A percentile compares a stretch with the other conserved stretches of the same genome.
These are phyloP conservation scores for Philopotamus ludificatus DNA, from an alignment of 1,140 invertebrate species.

Conservation along the genomic window DNA sequence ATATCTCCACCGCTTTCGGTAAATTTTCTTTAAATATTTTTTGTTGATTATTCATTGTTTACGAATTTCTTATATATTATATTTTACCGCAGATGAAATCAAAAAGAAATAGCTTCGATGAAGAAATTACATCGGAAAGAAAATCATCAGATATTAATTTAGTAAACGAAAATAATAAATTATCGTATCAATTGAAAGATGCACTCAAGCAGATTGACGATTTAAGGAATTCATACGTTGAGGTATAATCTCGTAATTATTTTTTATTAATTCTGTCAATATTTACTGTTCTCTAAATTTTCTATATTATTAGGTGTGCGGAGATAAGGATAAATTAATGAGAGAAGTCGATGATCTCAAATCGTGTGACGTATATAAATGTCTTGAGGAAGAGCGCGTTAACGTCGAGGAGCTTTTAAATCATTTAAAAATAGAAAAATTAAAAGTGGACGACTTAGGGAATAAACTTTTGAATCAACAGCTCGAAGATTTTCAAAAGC, in stretches of 20 bases:
- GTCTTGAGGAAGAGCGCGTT: slow-evolving; percentile 27
- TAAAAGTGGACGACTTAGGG: slow-evolving; percentile 47
- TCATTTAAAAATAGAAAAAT: slow-evolving; percentile 49
- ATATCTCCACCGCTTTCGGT: too few species aligned
- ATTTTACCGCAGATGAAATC: neutral
- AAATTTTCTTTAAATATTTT: too few species aligned
- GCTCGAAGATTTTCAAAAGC: slow-evolving; percentile 30
- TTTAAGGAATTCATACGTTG: slow-evolving; percentile 50
- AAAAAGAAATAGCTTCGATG: neutral
- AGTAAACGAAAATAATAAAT: slow-evolving; percentile 48
- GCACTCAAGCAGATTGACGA: slow-evolving; percentile 49
- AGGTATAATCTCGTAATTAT: slow-evolving; percentile 38
- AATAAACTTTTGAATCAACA: slow-evolving; percentile 32
- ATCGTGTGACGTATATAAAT: slow-evolving; percentile 25
- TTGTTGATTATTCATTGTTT: neutral
- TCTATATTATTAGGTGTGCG: slow-evolving; percentile 29
- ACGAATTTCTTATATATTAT: neutral
- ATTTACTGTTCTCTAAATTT: neutral
- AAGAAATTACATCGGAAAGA: slow-evolving; percentile 38
- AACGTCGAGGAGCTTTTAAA: slow-evolving; percentile 46
- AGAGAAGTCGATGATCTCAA: slow-evolving; percentile 34
- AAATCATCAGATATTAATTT: slow-evolving; percentile 48
- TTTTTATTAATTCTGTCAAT: neutral
- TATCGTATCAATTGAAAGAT: slow-evolving; percentile 47
- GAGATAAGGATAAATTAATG: slow-evolving; percentile 31